Conservation (phyloP, 2,113 vertebrate genomes). For the Saccopteryx leptura region DNA sequence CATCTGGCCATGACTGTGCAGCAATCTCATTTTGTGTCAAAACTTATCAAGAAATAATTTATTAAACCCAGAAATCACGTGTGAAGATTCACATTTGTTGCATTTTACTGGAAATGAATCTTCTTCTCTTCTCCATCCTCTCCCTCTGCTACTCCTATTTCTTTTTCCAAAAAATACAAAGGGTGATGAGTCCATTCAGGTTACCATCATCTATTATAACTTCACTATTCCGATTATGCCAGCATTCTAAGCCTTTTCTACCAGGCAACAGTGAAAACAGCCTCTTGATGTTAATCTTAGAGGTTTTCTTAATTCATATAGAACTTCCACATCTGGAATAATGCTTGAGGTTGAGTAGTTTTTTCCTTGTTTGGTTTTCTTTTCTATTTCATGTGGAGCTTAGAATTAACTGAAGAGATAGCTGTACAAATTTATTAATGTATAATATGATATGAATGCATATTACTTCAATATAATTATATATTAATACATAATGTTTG, state of each 20-base stretch:
- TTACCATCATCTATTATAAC: background rate
- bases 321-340: background rate
- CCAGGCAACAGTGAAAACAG: background rate
- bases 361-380: background rate
- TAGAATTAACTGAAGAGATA: constrained; percentile 32
- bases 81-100: background rate
- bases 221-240: background rate
- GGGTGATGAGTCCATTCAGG: background rate
- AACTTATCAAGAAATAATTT: background rate
- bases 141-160: background rate
- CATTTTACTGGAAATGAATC: constrained; percentile 5
- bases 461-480: background rate
- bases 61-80: background rate
- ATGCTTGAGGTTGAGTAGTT: background rate
- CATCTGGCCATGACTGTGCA: background rate
- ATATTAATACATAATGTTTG: background rate
- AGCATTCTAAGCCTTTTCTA: background rate
- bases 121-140: background rate
- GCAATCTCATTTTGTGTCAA: background rate
- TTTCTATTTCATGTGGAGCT: background rate
- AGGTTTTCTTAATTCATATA: background rate
- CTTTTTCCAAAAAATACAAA: background rate
- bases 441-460: background rate
- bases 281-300: background rate
- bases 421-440: background rate